A percentile compares a stretch with the other conserved stretches of the same genome.
phyloP scores from a whole-genome alignment of 2,888 invertebrate species.

The Xestia xanthographa region DNA sequence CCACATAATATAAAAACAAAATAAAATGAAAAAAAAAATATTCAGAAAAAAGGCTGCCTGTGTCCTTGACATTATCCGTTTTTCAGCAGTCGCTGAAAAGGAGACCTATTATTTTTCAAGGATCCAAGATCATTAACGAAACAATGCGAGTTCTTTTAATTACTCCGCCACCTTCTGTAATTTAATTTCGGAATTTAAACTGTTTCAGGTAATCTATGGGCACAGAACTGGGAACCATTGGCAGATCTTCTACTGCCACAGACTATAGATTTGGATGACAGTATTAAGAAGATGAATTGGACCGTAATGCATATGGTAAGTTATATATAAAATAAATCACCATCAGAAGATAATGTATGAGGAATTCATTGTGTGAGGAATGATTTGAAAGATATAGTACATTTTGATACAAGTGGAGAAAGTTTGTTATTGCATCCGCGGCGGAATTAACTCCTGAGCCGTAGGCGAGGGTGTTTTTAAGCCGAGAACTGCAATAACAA shows the following conservation, averaged over 20 bases:
- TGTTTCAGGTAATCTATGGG: conserved; percentile 91
- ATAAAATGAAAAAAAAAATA: not conserved
- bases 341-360: not conserved
- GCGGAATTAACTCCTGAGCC: too few species aligned
- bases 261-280: conserved; percentile 87
- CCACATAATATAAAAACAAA: too few species aligned
- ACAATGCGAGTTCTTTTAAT: conserved; percentile 31
- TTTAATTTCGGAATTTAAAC: not conserved
- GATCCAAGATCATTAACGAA: conserved; percentile 3
- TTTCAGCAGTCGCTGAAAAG: not conserved
- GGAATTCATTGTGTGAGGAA: too few species aligned
- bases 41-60: not conserved
- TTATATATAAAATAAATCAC: not conserved
- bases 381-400: too few species aligned
- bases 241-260: conserved; percentile 90
- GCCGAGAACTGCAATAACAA: too few species aligned
- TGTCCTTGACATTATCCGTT: not conserved
- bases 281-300: conserved; percentile 89
- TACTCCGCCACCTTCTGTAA: not conserved
- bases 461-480: too few species aligned
- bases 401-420: too few species aligned
- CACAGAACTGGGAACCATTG: conserved; percentile 92
- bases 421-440: too few species aligned
- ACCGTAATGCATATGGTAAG: conserved; percentile 91
- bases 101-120: not conserved